Conservation (phyloP, 2,888 invertebrate genomes). For the Frankliniella fusca region DNA sequence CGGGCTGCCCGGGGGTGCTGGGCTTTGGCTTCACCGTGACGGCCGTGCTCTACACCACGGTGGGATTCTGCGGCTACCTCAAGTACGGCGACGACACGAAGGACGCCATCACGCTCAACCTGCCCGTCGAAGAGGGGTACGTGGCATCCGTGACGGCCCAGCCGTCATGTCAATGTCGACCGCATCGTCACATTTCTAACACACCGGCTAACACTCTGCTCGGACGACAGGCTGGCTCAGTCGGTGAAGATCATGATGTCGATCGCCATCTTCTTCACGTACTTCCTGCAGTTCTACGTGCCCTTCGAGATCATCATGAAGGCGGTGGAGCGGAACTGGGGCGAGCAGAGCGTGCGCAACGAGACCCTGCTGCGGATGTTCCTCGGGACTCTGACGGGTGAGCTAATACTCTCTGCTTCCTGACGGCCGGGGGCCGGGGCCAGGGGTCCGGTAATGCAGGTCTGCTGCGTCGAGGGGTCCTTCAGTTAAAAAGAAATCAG, state of each 20-base stretch:
- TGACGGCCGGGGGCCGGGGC: background rate
- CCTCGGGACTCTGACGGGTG: constrained; percentile 59
- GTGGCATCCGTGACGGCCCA: constrained; percentile 41
- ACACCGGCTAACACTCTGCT: background rate
- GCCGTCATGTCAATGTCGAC: too few relatives aligned
- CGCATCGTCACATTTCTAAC: too few relatives aligned
- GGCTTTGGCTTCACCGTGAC: constrained; percentile 89
- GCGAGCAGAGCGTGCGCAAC: constrained; percentile 60
- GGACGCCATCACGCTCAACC: constrained; percentile 86
- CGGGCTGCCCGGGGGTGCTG: constrained; percentile 85
- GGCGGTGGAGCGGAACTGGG: constrained; percentile 64
- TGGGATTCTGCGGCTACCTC: constrained; percentile 91
- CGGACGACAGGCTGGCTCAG: constrained; percentile 62
- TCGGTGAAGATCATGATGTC: constrained; percentile 81
- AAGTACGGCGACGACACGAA: constrained; percentile 71
- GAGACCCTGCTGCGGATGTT: constrained; percentile 71
- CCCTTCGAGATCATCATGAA: constrained; percentile 97
- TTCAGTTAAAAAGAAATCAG: too few relatives aligned
- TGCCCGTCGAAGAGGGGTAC: constrained; percentile 67
- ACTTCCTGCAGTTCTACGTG: constrained; percentile 95
- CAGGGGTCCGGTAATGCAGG: too few relatives aligned
- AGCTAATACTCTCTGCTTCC: constrained; percentile 38
- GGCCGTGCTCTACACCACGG: constrained; percentile 74
- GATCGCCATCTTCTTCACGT: constrained; percentile 87
- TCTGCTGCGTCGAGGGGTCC: too few relatives aligned